Conservation (phyloP, 2,888 invertebrate genomes). For the Strigamia maritima region DNA sequence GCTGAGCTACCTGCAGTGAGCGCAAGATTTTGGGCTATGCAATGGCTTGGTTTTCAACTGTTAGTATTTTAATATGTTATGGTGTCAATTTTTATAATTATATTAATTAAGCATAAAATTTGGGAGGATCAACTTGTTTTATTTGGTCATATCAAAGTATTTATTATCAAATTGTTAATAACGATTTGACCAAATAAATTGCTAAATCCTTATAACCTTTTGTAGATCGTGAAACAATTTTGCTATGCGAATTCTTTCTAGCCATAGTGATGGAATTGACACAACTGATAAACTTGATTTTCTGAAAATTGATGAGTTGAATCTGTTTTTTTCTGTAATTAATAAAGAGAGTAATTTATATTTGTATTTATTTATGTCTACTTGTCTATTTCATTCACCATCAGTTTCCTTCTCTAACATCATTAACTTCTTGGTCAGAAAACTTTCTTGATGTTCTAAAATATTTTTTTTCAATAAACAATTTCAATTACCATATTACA, state of each 20-base stretch:
- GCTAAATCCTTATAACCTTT: background rate
- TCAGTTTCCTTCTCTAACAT: background rate
- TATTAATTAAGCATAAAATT: too few species aligned
- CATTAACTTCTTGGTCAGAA: background rate
- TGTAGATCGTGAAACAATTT: background rate
- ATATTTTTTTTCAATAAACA: background rate
- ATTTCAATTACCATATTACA: too few species aligned
- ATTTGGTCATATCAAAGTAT: background rate
- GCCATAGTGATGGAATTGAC: background rate
- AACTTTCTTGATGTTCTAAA: background rate
- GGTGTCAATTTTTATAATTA: background rate
- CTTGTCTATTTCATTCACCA: background rate
- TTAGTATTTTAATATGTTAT: background rate
- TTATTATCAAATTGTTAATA: background rate
- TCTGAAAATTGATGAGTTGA: background rate
- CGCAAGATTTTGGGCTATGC: background rate
- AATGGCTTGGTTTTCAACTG: background rate
- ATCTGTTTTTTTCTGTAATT: background rate
- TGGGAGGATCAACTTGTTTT: too few species aligned
- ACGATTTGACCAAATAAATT: background rate
- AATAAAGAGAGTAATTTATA: background rate
- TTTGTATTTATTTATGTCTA: background rate
- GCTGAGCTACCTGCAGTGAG: background rate
- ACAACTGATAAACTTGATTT: background rate
- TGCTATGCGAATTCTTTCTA: background rate